Evolutionary conservation across 2,888 invertebrate species (phyloP), one percentile per base, ranked within the genome.

Genomic region (Drosophila limbata): DNA sequence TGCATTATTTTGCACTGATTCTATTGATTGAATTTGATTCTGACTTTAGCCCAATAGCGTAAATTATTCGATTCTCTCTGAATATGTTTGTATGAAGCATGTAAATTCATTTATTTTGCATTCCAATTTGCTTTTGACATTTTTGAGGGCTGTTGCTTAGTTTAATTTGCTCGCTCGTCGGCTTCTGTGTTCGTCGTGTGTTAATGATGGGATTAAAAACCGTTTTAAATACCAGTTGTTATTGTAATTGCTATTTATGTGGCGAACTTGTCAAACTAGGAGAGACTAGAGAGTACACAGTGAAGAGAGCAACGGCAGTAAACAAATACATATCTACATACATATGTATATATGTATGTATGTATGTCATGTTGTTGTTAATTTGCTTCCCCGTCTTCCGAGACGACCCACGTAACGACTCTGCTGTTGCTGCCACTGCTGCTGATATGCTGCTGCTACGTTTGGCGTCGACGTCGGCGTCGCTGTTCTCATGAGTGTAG

Each of bases 191-290:
- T 55, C 25, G 25, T 42, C 31, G 60, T 62, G 71, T 73, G 69
- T 47, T 80, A 75, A 70, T 83, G 84, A 73, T 64, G 50, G 72
- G 51, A 77, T 68, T 76, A 55, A 74, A 69, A 84, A 70, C 81
- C 40, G 74, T 77, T 86, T 81, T 73, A 72, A 86, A 85, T 84
- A 81, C 88, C 69, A 73, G 82, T 89, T 89, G 71, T 65, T 69
- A 72, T 81, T 81, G 77, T 79, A 81, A 84, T 79, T 73, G 64
- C 69, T 70, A 70, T 81, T 79, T 77, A 84, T 77, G 71, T 59
- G 74, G 61, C 35, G 57, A 60, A 67, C 63, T 68, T 67, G 60
- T 25, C 56, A 44, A 57, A 52, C 40, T 28, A 52, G 66, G 42
- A 42, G 55, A 71, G 63, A 31, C 53, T 66, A 45, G 52, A 52